Conservation (phyloP, 2,888 invertebrate species). For the Sarcophaga carnaria region DNA sequence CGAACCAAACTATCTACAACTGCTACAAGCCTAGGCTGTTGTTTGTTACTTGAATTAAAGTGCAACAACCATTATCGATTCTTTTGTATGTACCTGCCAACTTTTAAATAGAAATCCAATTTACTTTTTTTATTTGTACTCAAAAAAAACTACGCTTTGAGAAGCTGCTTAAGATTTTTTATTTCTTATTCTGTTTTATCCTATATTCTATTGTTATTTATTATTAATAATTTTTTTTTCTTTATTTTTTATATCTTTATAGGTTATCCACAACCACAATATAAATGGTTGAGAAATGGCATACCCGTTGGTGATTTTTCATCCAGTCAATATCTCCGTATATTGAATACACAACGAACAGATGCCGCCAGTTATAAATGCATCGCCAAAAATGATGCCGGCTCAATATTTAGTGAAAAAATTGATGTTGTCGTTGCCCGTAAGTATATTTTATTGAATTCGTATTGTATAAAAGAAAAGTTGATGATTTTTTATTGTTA, state of each 20-base stretch:
- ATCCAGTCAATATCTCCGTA: conserved; percentile 91
- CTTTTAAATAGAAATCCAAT: not conserved
- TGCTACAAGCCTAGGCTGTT: conserved; percentile 10
- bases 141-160: not conserved
- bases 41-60: conserved; percentile 22
- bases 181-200: conserved; percentile 55
- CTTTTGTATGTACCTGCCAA: not conserved
- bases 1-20: conserved; percentile 3
- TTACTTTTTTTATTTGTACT: not conserved
- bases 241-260: conserved; percentile 76
- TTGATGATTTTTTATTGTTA: not conserved
- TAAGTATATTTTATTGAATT: conserved; percentile 84
- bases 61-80: not conserved
- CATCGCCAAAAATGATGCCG: conserved; percentile 94
- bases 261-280: conserved; percentile 96
- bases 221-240: conserved; percentile 41
- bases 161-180: conserved; percentile 21
- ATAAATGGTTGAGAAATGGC: conserved; percentile 95
- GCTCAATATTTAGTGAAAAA: conserved; percentile 95
- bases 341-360: conserved; percentile 89
- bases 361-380: conserved; percentile 97
- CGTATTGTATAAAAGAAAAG: too few relatives aligned
- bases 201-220: conserved; percentile 38
- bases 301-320: conserved; percentile 90
- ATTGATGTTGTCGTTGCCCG: conserved; percentile 95